phyloP scores from a whole-genome alignment of 92 coral and sea anemone genomes.

The Epizoanthus ramosus region DNA sequence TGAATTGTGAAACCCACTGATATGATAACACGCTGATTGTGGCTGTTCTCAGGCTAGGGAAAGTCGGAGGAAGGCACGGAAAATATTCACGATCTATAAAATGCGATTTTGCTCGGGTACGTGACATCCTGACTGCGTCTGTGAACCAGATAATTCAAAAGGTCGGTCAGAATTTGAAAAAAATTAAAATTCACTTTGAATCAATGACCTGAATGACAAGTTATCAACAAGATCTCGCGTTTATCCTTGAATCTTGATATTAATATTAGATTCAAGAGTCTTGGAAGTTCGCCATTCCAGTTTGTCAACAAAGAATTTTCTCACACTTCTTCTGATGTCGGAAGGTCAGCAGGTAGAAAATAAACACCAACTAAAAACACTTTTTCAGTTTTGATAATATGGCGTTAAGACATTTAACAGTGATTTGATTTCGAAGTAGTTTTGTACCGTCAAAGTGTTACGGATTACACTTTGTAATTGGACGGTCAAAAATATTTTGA shows the following conservation, averaged over 20 bases:
- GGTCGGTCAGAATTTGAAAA: neutral
- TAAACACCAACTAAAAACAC: neutral
- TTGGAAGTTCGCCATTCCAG: too few species aligned
- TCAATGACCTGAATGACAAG: neutral
- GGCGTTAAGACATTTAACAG: too few species aligned
- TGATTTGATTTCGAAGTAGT: too few species aligned
- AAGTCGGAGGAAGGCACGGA: too few species aligned
- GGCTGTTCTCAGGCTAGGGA: too few species aligned
- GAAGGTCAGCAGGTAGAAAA: neutral
- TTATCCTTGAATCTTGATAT: neutral
- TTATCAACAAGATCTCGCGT: conserved; percentile 12
- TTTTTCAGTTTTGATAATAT: too few species aligned
- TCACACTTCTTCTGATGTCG: neutral
- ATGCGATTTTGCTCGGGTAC: neutral
- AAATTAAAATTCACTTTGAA: neutral
- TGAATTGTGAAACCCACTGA: too few species aligned
- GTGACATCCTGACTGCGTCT: neutral
- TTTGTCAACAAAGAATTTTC: conserved; percentile 16
- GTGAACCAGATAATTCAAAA: neutral
- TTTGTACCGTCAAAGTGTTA: too few species aligned
- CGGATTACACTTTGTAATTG: too few species aligned
- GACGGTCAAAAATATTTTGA: too few species aligned
- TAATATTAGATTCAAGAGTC: too few species aligned
- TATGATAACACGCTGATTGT: too few species aligned
- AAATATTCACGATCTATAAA: neutral